Evolutionary conservation across 1,140 invertebrate genomes (phyloP).

Genomic region (Doryteuthis pealeii): DNA sequence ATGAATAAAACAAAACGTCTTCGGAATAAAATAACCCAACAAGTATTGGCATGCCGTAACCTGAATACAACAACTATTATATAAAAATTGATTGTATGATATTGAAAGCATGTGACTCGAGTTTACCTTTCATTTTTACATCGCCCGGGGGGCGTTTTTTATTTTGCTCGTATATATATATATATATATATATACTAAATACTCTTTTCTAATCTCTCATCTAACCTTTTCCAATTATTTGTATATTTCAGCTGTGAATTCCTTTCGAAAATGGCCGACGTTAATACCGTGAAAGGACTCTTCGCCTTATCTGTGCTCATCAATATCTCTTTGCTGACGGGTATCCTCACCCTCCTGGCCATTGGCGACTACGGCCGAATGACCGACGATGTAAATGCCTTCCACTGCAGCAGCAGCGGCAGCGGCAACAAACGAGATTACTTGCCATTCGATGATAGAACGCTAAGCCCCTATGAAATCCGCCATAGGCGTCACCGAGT

Average conservation of each 20-base stretch:
- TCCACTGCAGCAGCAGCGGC: background rate
- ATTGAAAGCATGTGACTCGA: too few species aligned
- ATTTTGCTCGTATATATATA: background rate
- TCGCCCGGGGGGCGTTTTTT: too few species aligned
- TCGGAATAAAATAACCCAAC: too few species aligned
- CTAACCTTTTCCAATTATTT: too few species aligned
- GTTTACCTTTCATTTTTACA: too few species aligned
- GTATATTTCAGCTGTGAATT: too few species aligned
- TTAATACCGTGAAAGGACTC: slow-evolving; percentile 1
- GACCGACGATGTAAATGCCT: background rate
- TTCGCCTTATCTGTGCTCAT: slow-evolving; percentile 5
- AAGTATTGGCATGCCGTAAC: too few species aligned
- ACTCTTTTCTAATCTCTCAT: too few species aligned
- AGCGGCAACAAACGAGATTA: too few species aligned
- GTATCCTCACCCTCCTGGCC: background rate
- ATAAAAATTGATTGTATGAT: too few species aligned
- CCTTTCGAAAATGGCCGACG: background rate
- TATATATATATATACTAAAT: background rate
- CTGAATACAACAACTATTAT: too few species aligned
- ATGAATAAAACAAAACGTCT: too few species aligned
- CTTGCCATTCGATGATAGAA: background rate
- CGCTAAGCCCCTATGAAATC: background rate
- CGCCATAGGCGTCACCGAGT: background rate
- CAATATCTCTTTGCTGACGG: slow-evolving; percentile 1
- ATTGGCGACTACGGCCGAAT: background rate